A percentile compares a stretch with the other conserved stretches of the same genome.
Evolutionary conservation across 1,140 invertebrate species (phyloP).

Genomic region (Proales similis): DNA sequence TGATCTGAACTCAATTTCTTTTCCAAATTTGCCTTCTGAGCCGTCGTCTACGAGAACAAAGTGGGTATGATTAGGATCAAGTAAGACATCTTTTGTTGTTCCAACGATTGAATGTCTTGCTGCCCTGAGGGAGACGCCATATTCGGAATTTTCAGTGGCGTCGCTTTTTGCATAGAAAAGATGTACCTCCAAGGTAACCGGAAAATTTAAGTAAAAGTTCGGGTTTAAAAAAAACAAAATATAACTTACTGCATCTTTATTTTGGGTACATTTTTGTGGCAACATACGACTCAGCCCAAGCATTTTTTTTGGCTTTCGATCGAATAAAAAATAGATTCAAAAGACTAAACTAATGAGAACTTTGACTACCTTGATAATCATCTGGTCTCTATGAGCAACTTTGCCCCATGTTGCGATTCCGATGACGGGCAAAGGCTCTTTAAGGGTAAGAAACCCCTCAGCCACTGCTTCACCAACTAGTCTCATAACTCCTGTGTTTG

Average conservation of each 20-base stretch:
- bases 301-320: background rate
- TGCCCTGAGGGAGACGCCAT: background rate
- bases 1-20: slow-evolving; percentile 36
- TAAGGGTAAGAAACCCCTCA: slow-evolving; percentile 56
- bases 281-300: background rate
- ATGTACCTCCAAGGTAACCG: slow-evolving; percentile 1
- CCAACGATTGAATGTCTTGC: slow-evolving; percentile 3
- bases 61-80: slow-evolving; percentile 30
- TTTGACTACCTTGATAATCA: background rate
- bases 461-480: slow-evolving; percentile 66
- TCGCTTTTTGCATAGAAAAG: slow-evolving; percentile 20
- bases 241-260: background rate
- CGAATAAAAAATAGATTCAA: background rate
- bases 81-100: background rate
- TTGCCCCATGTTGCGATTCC: slow-evolving; percentile 35
- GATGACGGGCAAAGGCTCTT: slow-evolving; percentile 62
- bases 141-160: background rate
- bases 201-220: background rate
- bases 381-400: background rate
- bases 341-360: background rate
- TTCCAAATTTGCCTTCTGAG: slow-evolving; percentile 19
- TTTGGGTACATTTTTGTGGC: background rate
- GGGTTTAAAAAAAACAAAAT: background rate
- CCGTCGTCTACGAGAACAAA: slow-evolving; percentile 32
- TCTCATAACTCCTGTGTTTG: slow-evolving; percentile 72